Conservation (phyloP, 2,113 vertebrate genomes). For the Phaetusa simplex region DNA sequence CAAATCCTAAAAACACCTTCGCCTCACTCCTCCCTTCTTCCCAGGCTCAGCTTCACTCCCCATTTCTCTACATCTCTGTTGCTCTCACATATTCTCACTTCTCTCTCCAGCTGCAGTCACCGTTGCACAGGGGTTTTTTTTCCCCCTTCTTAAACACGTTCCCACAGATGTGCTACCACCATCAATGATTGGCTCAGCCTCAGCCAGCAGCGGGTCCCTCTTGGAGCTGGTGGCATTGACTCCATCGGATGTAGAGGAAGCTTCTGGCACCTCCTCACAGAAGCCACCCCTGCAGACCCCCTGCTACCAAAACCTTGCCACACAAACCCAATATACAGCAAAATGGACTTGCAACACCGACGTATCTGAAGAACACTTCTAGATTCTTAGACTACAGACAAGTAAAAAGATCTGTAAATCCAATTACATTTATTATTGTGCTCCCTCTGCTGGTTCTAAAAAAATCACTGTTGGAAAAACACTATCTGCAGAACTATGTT, state of each 20-base stretch:
- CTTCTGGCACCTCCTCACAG: background rate
- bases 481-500: background rate
- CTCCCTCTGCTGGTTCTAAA: conserved; percentile 49
- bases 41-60: background rate
- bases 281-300: background rate
- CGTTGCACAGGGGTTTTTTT: background rate
- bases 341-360: background rate
- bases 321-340: background rate
- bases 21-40: background rate
- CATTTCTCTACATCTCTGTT: background rate
- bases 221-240: background rate
- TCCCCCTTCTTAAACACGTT: background rate
- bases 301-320: background rate
- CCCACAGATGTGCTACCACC: background rate
- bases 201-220: background rate
- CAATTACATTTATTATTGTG: background rate
- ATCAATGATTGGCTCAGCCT: background rate
- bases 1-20: background rate
- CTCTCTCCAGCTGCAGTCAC: background rate
- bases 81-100: background rate
- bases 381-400: background rate
- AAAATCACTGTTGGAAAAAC: background rate
- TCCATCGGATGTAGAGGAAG: background rate
- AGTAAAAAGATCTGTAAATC: background rate
- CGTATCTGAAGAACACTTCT: background rate